Evolutionary conservation across 2,797 vertebrate species (phyloP), one percentile per base, ranked within the genome.

Genomic region (Coregonus ussuriensis): DNA sequence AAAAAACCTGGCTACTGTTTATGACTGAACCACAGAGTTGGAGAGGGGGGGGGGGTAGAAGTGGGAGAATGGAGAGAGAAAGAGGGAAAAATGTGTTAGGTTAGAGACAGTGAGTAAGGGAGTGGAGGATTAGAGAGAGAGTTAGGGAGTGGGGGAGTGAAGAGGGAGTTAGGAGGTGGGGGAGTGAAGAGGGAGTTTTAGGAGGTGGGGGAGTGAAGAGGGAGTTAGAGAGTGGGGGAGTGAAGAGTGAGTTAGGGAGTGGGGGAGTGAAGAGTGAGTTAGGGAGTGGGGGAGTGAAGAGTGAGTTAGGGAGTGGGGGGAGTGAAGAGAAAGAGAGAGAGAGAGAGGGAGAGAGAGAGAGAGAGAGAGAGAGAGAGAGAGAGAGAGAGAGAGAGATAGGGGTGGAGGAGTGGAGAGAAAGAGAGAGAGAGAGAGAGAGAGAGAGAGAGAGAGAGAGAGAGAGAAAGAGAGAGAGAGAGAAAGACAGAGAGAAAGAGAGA

Each of bases 1-100:
- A 81, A 84, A 83, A 79, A 82, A 79, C 16, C 72, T 77, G 77
- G 92, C 94, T 94, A 94, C 94, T 94, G 93, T 95, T 94, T 93
- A 92, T 93, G 93, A 91, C 91, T 85, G 77, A 4, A 86, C 86
- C 84, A 86, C 82, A 87, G 88, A 87, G 82, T 80, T 74, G 15
- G 37, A 59, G 71, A 56, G 41, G 6, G 65, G n/a, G 78, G 80
- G 78, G 71, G 76, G 78, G 76, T 81, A 82, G 80, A 41, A 25
- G 65, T 79, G 81, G 78, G 75, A 83, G 80, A 78, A 21, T n/a
- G 65, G 81, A 84, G 72, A 77, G 67, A 68, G 33, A 4, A 5
- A 16, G 15, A 16, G 6, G 13, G 21, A 47, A 3, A 47, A 47
- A 2, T 33, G 31, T 33, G 31, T 33, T 33, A 33, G 31, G 31